A percentile compares a stretch with the other conserved stretches of the same genome.
Evolutionary conservation across 2,113 vertebrate genomes (phyloP).

Genomic region (Tetrax tetrax): DNA sequence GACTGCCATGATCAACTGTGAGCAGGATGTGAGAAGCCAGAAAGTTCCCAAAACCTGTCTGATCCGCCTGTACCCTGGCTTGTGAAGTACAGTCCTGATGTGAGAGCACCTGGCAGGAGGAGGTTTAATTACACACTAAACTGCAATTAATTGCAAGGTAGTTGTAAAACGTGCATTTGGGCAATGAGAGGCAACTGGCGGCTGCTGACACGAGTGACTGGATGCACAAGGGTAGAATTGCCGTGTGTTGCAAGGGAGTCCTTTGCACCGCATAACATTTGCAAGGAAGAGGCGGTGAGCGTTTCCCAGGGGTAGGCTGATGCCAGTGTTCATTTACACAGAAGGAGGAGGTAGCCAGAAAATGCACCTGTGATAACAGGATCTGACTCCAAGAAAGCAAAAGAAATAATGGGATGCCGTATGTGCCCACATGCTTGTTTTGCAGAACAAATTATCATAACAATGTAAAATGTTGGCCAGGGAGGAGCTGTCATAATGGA

Average conservation of each 20-base stretch:
- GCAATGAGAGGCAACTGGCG: background rate
- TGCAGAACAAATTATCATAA: slow-evolving; percentile 1
- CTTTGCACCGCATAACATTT: background rate
- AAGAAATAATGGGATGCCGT: background rate
- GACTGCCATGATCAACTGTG: background rate
- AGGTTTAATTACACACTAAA: slow-evolving; percentile 22
- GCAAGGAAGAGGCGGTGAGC: background rate
- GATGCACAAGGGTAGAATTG: background rate
- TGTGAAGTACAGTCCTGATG: background rate
- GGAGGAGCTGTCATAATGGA: background rate
- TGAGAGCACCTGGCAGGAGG: slow-evolving; percentile 19
- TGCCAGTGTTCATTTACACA: background rate
- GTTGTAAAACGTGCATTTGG: slow-evolving; percentile 3
- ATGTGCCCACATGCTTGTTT: background rate
- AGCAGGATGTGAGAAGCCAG: background rate
- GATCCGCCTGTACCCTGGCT: background rate
- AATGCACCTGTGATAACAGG: slow-evolving; percentile 16
- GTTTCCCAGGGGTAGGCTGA: background rate
- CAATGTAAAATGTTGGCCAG: background rate
- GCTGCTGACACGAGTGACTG: background rate
- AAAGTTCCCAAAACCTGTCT: background rate
- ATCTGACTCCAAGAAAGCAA: background rate
- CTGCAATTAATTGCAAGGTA: slow-evolving; percentile 22
- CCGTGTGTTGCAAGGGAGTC: background rate
- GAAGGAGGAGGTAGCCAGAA: background rate